These are phyloP conservation scores for Adelphocoris suturalis DNA, from an alignment of 2,888 invertebrate species.

Conservation along the genomic window DNA sequence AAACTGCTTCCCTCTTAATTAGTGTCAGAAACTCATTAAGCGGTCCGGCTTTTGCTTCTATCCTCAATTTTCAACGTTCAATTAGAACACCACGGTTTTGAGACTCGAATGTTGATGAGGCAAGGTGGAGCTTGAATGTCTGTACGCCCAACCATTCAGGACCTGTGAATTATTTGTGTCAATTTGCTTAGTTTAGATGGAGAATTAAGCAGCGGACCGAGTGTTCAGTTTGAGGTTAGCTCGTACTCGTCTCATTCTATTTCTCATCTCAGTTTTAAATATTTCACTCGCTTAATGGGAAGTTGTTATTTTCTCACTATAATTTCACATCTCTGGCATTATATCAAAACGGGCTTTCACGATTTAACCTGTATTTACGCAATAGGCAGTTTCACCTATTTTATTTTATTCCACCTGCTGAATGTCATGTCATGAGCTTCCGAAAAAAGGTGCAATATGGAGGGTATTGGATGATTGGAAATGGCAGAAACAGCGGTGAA, in stretches of 20 bases:
- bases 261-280: too few species aligned
- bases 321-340: too few species aligned
- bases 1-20: conserved; percentile 24
- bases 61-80: neutral
- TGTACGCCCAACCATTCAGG: neutral
- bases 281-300: too few species aligned
- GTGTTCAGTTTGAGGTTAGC: neutral
- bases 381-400: too few species aligned
- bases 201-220: neutral
- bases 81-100: neutral
- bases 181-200: neutral
- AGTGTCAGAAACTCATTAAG: conserved; percentile 27
- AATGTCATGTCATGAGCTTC: too few species aligned
- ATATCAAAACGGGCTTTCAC: too few species aligned
- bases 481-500: too few species aligned
- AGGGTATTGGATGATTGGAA: too few species aligned
- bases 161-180: conserved; percentile 27
- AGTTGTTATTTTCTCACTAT: too few species aligned
- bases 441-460: too few species aligned
- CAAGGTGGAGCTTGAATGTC: neutral
- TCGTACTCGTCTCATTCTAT: neutral
- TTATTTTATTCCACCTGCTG: too few species aligned
- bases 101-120: neutral
- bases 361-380: too few species aligned
- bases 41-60: neutral